Base-by-base conservation (phyloP, 2,797 vertebrate species). In the Phrynocephalus guinanensis region DNA sequence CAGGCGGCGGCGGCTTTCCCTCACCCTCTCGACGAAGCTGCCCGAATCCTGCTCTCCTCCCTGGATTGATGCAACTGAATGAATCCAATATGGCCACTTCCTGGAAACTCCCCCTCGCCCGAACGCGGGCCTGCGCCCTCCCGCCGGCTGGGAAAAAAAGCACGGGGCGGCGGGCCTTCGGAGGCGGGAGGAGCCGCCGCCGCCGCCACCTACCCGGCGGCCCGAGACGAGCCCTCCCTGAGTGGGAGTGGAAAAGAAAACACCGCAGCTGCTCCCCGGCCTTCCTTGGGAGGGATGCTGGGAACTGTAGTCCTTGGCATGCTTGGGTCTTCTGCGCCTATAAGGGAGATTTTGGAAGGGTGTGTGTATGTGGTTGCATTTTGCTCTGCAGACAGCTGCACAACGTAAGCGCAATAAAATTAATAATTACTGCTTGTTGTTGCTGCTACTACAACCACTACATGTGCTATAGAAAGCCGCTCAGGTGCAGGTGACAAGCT, bases 71-170 rank as follows among this genome's bases (percentile, higher is more conserved):
- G 50, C 63, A 96, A 95, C 95, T 95, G 90, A 95, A 93, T 95
- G 94, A 94, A 95, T 97, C 95, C 97, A 98, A 98, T 97, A 98
- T 98, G 98, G 98, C 98, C 95, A 94, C 97, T 97, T 97, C 97
- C 97, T 96, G 96, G 97, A 96, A 96, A 97, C 97, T 97, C 97
- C 97, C 97, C 95, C 95, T 94, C 87, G 90, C 52, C n/a, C 22
- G 79, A 63, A 80, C 79, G 79, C 79, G 52, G 79, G 30, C n/a
- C 60, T 16, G 52, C 79, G 79, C 63, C 66, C 80, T 44, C 38
- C 22, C n/a, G n/a, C 93, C 93, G 90, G 92, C 3, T 24, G 66
- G 66, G 38, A 82, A 48, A 48, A 6, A 91, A 83, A 82, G 83
- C 87, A 89, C 38, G 38, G 38, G 38, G 87, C 87, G 87, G 71